Evolutionary conservation across 2,797 vertebrate genomes (phyloP).

Genomic region (Clamator glandarius): DNA sequence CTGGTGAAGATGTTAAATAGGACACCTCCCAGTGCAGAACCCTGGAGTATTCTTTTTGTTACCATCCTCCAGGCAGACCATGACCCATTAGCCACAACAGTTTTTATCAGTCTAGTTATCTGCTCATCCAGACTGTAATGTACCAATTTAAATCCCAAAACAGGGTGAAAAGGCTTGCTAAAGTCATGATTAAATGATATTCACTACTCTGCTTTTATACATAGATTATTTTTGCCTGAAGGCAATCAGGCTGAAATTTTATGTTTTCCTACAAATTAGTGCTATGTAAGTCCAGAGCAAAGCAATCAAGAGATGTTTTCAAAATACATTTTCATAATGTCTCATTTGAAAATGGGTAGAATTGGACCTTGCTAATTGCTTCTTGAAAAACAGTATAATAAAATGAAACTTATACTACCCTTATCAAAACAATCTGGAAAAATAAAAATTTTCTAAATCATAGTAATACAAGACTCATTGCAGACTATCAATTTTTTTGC

Average conservation of each 20-base stretch:
- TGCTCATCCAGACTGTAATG: neutral
- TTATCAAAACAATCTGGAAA: neutral
- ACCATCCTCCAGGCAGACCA: neutral
- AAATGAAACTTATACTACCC: neutral
- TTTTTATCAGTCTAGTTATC: neutral
- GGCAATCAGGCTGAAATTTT: neutral
- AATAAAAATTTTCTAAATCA: slow-evolving; percentile 15
- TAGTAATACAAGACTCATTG: slow-evolving; percentile 31
- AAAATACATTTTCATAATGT: neutral
- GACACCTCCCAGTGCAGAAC: neutral
- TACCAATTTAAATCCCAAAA: neutral
- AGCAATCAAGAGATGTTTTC: slow-evolving; percentile 19
- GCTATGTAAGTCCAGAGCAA: neutral
- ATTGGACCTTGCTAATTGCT: slow-evolving; percentile 36
- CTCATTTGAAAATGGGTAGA: slow-evolving; percentile 33
- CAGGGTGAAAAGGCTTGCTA: neutral
- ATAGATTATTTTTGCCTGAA: neutral
- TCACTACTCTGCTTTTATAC: neutral
- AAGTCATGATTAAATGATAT: neutral
- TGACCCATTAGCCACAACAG: neutral
- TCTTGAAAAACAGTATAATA: slow-evolving; percentile 13
- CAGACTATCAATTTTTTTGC: slow-evolving; percentile 32
- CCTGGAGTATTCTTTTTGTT: neutral
- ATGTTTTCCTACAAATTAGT: neutral
- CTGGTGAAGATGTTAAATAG: neutral